phyloP scores from a whole-genome alignment of 2,113 vertebrate genomes.

The Phoenicopterus ruber region DNA sequence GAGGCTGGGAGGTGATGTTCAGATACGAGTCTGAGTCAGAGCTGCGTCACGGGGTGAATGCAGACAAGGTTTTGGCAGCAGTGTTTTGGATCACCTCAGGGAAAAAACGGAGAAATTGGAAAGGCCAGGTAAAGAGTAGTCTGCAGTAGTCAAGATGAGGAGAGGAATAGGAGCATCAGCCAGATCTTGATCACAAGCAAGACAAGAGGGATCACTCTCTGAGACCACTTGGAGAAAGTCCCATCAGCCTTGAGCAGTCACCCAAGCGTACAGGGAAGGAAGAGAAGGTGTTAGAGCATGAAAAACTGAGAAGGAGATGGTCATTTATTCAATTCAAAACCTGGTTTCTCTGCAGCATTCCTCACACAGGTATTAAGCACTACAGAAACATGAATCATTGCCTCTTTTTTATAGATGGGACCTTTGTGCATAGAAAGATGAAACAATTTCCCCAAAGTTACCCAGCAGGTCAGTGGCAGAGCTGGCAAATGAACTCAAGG shows the following conservation, averaged over 20 bases:
- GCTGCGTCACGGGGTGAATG: rapidly evolving
- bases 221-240: neutral
- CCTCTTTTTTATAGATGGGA: neutral
- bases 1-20: neutral
- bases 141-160: neutral
- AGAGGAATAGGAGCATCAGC: neutral
- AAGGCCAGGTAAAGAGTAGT: neutral
- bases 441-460: neutral
- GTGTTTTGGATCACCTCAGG: neutral
- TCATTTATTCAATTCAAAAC: neutral
- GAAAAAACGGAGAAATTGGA: neutral
- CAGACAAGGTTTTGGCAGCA: neutral
- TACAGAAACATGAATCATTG: neutral
- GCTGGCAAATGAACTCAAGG: neutral
- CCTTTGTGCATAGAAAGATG: neutral
- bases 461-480: neutral
- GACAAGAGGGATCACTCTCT: neutral
- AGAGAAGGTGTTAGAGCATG: neutral
- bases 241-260: neutral
- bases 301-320: neutral
- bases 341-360: neutral
- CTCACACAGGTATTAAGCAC: neutral
- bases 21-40: neutral
- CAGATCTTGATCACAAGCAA: neutral
- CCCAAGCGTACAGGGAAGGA: neutral